Conservation (phyloP, 1,140 invertebrate species). For the Sycobia sp. region DNA sequence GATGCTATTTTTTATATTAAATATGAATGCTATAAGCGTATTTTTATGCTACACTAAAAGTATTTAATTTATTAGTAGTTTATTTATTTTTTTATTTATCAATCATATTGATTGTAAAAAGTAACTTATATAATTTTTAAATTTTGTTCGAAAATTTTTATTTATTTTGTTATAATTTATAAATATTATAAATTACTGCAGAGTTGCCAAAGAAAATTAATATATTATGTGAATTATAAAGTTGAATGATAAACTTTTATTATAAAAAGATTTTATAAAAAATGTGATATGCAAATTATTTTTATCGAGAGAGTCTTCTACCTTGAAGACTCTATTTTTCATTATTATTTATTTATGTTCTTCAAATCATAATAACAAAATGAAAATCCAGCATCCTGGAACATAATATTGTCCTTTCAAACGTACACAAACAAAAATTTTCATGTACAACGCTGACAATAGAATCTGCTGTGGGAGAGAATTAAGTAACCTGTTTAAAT, state of each 20-base stretch:
- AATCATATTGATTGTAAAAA: constrained; percentile 31
- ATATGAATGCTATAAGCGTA: constrained; percentile 7
- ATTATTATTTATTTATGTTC: not conserved
- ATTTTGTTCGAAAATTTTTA: not conserved
- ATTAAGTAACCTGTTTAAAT: no score
- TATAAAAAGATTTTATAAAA: not conserved
- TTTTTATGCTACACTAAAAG: constrained; percentile 23
- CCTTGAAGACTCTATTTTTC: no score
- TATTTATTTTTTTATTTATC: constrained; percentile 18
- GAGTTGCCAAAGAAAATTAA: no score
- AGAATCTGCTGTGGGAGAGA: no score
- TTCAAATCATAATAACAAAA: not conserved
- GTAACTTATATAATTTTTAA: not conserved
- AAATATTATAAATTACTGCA: no score
- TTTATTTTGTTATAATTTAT: not conserved
- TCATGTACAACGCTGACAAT: no score
- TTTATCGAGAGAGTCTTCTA: not conserved
- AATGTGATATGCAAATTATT: constrained; percentile 10
- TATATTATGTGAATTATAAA: no score
- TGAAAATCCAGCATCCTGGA: no score
- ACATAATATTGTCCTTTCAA: no score
- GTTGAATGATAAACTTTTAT: not conserved
- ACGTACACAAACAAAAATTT: no score
- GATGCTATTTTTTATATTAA: constrained; percentile 6
- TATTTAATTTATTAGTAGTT: constrained; percentile 28